Conservation (phyloP, 1,140 invertebrate genomes). For the Hycleus cichorii region DNA sequence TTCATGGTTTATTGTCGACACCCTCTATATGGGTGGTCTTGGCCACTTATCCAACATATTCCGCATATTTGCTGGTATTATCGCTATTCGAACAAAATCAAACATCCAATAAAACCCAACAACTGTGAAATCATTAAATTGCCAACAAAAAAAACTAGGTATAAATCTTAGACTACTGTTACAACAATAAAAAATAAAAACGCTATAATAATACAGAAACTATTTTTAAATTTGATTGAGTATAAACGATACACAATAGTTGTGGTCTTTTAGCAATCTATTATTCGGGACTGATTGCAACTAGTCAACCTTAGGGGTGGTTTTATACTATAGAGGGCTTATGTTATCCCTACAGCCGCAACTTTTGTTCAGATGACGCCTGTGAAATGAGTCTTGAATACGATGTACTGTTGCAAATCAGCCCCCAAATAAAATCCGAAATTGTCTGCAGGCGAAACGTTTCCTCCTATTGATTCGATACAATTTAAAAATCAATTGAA, state of each 20-base stretch:
- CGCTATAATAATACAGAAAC: conserved; percentile 13
- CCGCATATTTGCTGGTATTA: background rate
- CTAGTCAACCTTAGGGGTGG: too few relatives aligned
- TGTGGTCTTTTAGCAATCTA: background rate
- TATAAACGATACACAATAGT: conserved; percentile 10
- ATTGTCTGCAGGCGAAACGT: background rate
- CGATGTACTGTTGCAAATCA: conserved; percentile 12
- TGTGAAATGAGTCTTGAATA: conserved; percentile 20
- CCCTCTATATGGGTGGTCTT: conserved; percentile 6
- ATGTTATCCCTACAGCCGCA: conserved; percentile 18
- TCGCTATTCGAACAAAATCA: background rate
- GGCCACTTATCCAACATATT: conserved; percentile 2
- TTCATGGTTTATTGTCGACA: background rate
- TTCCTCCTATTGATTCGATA: background rate
- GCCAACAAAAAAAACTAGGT: background rate
- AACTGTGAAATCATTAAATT: background rate
- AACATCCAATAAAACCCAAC: background rate
- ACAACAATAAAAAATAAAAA: background rate
- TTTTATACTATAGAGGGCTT: conserved; percentile 6
- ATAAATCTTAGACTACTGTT: background rate
- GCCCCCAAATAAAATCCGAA: background rate
- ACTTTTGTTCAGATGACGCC: conserved; percentile 18
- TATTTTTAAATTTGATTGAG: conserved; percentile 17
- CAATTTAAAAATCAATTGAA: background rate
- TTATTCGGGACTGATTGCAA: too few relatives aligned